A percentile compares a stretch with the other conserved stretches of the same genome.
Conservation (phyloP, 1,140 invertebrate genomes). For the Cherax destructor region DNA sequence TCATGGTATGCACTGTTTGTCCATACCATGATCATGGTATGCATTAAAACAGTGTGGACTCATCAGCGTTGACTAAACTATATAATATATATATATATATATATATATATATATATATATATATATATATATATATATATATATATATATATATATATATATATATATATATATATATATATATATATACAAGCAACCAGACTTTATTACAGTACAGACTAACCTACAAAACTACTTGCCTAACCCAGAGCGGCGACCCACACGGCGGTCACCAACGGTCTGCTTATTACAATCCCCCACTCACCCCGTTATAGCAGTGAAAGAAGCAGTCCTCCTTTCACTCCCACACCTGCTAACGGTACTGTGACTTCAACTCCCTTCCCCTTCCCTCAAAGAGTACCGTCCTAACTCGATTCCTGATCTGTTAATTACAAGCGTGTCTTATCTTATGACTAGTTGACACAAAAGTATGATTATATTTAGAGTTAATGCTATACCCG, state of each 20-base stretch:
- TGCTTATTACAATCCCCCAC: background rate
- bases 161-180: conserved; percentile 19
- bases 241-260: background rate
- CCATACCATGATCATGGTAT: too few relatives aligned
- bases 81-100: background rate
- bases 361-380: background rate
- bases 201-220: background rate
- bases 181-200: background rate
- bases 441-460: too few relatives aligned
- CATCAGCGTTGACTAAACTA: too few relatives aligned
- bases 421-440: too few relatives aligned
- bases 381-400: too few relatives aligned
- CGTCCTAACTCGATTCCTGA: too few relatives aligned
- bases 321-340: background rate
- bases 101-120: background rate
- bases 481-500: too few relatives aligned
- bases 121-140: conserved; percentile 4
- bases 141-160: conserved; percentile 44
- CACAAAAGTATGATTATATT: too few relatives aligned
- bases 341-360: background rate
- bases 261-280: background rate
- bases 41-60: too few relatives aligned
- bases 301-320: too few relatives aligned
- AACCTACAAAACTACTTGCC: background rate
- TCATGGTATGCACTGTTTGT: too few relatives aligned